phyloP scores from a whole-genome alignment of 2,797 vertebrate species.

The Echiichthys vipera region DNA sequence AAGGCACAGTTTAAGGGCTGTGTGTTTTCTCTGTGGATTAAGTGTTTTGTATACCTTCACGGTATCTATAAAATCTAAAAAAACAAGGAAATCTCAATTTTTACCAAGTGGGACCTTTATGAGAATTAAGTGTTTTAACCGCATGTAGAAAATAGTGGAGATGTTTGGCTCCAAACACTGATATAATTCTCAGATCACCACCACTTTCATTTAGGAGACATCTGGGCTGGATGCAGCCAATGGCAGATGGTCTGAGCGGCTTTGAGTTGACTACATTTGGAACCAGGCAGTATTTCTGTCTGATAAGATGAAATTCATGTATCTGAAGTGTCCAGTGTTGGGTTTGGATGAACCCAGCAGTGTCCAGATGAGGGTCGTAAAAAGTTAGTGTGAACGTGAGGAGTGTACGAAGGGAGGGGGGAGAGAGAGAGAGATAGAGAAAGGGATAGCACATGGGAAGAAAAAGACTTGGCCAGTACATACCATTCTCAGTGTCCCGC shows the following conservation, averaged over 20 bases:
- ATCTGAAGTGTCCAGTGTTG: conserved; percentile 17
- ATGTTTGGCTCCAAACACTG: conserved; percentile 8
- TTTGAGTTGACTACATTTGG: conserved; percentile 10
- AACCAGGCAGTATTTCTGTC: conserved; percentile 9
- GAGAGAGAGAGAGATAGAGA: conserved; percentile 3
- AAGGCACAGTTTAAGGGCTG: too few species aligned
- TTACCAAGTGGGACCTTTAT: too few species aligned
- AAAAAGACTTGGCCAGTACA: conserved; percentile 66
- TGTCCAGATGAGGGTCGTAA: conserved; percentile 54
- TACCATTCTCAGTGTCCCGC: conserved; percentile 76
- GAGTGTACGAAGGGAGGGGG: conserved; percentile 17
- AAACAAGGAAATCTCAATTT: too few species aligned
- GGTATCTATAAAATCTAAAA: too few species aligned
- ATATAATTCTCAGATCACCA: conserved; percentile 34
- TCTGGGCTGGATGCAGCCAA: conserved; percentile 34
- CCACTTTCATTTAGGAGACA: conserved; percentile 33
- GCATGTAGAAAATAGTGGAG: conserved; percentile 14
- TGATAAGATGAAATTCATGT: conserved; percentile 1
- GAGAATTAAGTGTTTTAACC: neutral
- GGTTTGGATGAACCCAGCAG: neutral
- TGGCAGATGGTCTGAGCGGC: conserved; percentile 33
- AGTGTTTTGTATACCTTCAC: too few species aligned
- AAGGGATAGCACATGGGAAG: conserved; percentile 52
- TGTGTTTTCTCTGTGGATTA: too few species aligned
- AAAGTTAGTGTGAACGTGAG: conserved; percentile 38